Conservation (phyloP, 2,888 invertebrate species). For the Oconnorella tubifera region DNA sequence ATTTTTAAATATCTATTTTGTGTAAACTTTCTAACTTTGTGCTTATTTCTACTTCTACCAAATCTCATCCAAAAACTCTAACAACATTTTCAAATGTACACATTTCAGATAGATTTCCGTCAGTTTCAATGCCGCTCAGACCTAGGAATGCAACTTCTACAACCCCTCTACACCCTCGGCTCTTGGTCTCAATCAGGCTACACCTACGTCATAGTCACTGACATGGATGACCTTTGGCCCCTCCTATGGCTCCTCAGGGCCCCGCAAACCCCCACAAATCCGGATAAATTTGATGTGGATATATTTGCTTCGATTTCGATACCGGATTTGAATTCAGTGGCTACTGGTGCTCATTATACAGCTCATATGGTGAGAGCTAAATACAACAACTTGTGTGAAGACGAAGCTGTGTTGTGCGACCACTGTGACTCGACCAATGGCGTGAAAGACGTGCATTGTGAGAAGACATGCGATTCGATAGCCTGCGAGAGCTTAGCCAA, state of each 20-base stretch:
- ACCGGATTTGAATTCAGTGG: neutral
- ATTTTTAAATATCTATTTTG: too few species aligned
- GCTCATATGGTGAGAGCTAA: conserved; percentile 36
- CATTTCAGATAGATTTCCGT: too few species aligned
- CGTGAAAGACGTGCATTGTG: conserved; percentile 37
- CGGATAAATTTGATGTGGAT: conserved; percentile 8
- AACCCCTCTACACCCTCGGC: conserved; percentile 18
- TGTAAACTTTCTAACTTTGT: too few species aligned
- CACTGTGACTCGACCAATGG: conserved; percentile 38
- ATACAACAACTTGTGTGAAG: conserved; percentile 41
- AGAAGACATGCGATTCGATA: conserved; percentile 38
- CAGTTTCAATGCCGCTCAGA: conserved; percentile 14
- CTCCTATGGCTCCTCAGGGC: conserved; percentile 22
- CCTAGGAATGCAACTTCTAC: conserved; percentile 14
- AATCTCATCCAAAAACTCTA: too few species aligned
- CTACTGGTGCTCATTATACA: conserved; percentile 31
- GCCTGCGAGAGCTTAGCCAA: conserved; percentile 33
- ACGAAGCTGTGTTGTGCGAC: conserved; percentile 43
- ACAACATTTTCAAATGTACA: too few species aligned
- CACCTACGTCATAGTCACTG: conserved; percentile 23
- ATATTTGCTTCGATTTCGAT: conserved; percentile 16
- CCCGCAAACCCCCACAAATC: conserved; percentile 1
- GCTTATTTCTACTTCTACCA: too few species aligned
- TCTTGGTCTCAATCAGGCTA: conserved; percentile 19
- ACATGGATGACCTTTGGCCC: conserved; percentile 22